Evolutionary conservation across 1,140 invertebrate genomes (phyloP).

Genomic region (Thalassaphorura encarpata): DNA sequence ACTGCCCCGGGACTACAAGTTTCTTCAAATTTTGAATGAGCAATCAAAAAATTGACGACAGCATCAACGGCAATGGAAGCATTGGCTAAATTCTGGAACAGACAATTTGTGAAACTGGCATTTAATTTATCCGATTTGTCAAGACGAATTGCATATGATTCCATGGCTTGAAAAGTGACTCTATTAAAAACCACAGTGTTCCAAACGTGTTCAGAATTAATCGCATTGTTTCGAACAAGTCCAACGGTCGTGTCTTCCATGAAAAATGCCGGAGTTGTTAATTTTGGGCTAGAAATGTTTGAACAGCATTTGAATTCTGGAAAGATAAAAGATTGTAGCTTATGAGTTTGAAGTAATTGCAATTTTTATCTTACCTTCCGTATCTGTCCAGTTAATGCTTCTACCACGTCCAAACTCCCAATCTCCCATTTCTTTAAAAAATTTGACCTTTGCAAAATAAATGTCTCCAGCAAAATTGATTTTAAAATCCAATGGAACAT

Average conservation of each 20-base stretch:
- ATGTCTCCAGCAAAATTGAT: background rate
- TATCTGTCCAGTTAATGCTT: background rate
- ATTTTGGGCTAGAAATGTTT: background rate
- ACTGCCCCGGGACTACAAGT: background rate
- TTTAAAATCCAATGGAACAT: background rate
- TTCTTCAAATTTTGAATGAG: background rate
- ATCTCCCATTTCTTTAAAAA: background rate
- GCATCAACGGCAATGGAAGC: background rate
- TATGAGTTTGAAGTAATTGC: background rate
- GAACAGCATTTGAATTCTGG: background rate
- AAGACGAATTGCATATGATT: background rate
- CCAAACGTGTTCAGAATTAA: background rate
- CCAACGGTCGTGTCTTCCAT: background rate
- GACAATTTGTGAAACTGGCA: constrained; percentile 1
- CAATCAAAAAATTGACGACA: background rate
- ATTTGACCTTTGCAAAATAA: background rate
- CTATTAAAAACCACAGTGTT: background rate
- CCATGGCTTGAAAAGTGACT: background rate
- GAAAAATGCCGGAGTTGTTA: background rate
- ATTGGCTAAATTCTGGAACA: background rate
- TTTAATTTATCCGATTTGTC: background rate
- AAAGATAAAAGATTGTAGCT: background rate
- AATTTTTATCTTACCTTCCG: background rate
- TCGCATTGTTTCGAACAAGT: background rate
- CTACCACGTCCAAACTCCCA: background rate